phyloP scores from a whole-genome alignment of 30 jellyfish, hydroid and myxozoan species.

The Cassiopea xamachana region DNA sequence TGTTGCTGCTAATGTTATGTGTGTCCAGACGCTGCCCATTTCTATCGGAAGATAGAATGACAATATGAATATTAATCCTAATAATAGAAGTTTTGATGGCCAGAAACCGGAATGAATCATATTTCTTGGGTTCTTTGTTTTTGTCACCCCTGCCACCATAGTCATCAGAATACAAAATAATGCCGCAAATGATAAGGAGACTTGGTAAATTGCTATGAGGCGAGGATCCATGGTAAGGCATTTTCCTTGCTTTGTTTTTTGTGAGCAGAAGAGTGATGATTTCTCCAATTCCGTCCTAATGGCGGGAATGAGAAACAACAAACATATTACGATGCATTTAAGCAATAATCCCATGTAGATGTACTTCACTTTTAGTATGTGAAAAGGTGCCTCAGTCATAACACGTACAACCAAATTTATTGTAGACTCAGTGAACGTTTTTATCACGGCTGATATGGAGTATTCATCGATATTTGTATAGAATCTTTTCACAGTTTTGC shows the following conservation, averaged over 20 bases:
- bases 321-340: neutral
- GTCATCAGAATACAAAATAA: constrained; percentile 52
- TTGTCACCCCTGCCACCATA: constrained; percentile 23
- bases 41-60: constrained; percentile 56
- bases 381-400: constrained; percentile 52
- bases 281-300: constrained; percentile 43
- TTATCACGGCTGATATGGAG: constrained; percentile 1
- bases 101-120: constrained; percentile 83
- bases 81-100: constrained; percentile 73
- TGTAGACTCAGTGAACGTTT: constrained; percentile 5
- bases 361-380: constrained; percentile 6
- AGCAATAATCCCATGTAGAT: constrained; percentile 51
- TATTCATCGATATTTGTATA: constrained; percentile 14
- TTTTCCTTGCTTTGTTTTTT: constrained; percentile 34
- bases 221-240: constrained; percentile 86
- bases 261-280: constrained; percentile 65
- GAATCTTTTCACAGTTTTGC: constrained; percentile 4
- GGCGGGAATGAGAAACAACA: constrained; percentile 29
- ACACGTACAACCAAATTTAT: neutral
- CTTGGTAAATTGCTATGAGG: constrained; percentile 68
- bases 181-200: constrained; percentile 50
- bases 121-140: constrained; percentile 39
- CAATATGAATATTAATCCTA: constrained; percentile 25
- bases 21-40: constrained; percentile 75
- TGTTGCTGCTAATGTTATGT: constrained; percentile 72